Evolutionary conservation across 1,140 invertebrate species (phyloP).

Genomic region (Acromyrmex echinatior): DNA sequence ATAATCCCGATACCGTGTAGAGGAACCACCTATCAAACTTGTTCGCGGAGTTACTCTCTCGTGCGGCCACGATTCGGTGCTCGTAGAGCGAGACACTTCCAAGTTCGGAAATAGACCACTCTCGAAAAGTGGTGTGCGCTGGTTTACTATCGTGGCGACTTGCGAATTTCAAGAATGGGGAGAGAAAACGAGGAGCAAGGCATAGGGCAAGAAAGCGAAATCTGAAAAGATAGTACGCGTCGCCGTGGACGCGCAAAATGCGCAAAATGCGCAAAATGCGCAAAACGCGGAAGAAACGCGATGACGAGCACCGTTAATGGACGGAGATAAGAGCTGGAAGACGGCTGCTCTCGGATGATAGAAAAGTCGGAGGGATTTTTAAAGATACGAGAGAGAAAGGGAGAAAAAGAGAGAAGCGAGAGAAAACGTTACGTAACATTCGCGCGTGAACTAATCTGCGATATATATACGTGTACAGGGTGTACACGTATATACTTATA

Average conservation of each 20-base stretch:
- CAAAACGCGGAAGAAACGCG: no score
- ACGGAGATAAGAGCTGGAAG: slow-evolving; percentile 26
- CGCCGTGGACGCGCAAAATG: neutral
- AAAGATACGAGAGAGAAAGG: neutral
- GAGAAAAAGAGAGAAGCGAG: neutral
- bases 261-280: neutral
- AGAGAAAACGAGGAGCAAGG: neutral
- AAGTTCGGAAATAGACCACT: slow-evolving; percentile 60
- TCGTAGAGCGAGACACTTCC: slow-evolving; percentile 55
- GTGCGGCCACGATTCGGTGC: slow-evolving; percentile 28
- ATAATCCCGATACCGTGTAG: slow-evolving; percentile 66
- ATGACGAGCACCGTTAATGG: slow-evolving; percentile 21
- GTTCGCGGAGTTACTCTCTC: slow-evolving; percentile 50
- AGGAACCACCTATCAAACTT: slow-evolving; percentile 62
- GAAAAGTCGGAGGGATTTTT: slow-evolving; percentile 38
- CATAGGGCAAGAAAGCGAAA: neutral
- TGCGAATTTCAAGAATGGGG: neutral
- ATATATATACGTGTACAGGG: neutral
- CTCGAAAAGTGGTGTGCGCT: slow-evolving; percentile 32
- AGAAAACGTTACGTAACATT: neutral
- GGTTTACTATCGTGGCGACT: slow-evolving; percentile 36
- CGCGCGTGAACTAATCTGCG: slow-evolving; percentile 21
- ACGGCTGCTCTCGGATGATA: slow-evolving; percentile 11
- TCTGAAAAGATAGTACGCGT: neutral
- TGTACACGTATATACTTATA: neutral